Evolutionary conservation across 2,888 invertebrate species (phyloP).

Genomic region (Proisotoma minuta): DNA sequence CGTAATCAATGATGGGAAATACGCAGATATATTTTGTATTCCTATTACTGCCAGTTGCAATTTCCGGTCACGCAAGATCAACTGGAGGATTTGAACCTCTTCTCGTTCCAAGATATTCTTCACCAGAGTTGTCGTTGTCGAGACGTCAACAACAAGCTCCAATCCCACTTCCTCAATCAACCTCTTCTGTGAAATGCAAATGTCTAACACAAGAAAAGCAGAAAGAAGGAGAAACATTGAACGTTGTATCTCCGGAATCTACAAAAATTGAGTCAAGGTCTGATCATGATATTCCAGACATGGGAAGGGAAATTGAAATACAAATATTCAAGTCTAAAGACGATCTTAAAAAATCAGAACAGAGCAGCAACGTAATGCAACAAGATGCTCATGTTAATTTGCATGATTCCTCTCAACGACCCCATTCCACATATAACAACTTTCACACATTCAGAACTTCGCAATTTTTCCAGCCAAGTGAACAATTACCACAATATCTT

Average conservation of each 20-base stretch:
- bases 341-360: neutral
- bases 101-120: no score
- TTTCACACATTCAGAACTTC: neutral
- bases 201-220: neutral
- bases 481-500: conserved; percentile 3
- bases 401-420: neutral
- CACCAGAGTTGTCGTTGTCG: no score
- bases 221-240: neutral
- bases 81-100: no score
- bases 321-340: neutral
- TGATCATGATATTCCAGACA: neutral
- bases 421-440: neutral
- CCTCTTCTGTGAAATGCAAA: neutral
- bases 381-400: neutral
- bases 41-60: no score
- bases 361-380: neutral
- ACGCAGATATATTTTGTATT: no score
- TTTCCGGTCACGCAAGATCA: no score
- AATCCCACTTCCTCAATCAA: neutral
- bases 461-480: neutral
- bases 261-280: neutral
- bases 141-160: no score
- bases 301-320: neutral
- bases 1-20: no score
- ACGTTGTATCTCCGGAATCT: neutral